These are phyloP conservation scores for Eupithecia exiguata DNA, from an alignment of 2,888 invertebrate species.

Conservation along the genomic window DNA sequence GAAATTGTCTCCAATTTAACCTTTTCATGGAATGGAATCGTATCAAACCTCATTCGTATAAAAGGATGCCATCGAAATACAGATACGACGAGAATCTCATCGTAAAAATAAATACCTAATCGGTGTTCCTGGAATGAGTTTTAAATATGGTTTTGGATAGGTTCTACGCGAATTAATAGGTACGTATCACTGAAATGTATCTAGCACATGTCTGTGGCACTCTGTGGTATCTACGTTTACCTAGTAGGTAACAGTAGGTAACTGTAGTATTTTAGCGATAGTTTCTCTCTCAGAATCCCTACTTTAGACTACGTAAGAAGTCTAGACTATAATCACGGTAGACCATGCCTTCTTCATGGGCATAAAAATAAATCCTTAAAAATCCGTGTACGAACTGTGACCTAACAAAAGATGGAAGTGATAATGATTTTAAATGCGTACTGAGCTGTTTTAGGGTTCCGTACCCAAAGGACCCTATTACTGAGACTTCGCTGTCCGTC, in stretches of 20 bases:
- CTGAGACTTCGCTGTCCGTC: too few relatives aligned
- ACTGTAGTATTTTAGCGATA: too few relatives aligned
- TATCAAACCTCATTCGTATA: constrained; percentile 7
- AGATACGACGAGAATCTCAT: not conserved
- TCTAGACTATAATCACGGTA: too few relatives aligned
- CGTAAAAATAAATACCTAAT: constrained; percentile 4
- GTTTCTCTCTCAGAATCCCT: too few relatives aligned
- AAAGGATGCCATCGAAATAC: not conserved
- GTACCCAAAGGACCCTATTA: too few relatives aligned
- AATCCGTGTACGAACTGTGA: not conserved
- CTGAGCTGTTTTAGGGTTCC: not conserved
- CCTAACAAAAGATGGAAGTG: not conserved
- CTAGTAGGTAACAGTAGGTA: not conserved
- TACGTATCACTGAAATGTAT: too few relatives aligned
- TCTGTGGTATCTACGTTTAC: not conserved
- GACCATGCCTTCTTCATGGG: too few relatives aligned
- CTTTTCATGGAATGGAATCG: constrained; percentile 14
- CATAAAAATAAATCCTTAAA: not conserved
- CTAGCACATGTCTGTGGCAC: too few relatives aligned
- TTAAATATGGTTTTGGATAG: not conserved
- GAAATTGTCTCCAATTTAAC: constrained; percentile 14
- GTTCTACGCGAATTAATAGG: not conserved
- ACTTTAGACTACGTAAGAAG: too few relatives aligned
- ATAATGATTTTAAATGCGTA: not conserved
- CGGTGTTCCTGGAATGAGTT: not conserved